These are phyloP conservation scores for Phylloscopus trochilus DNA, from an alignment of 2,113 vertebrate genomes.

Conservation along the genomic window DNA sequence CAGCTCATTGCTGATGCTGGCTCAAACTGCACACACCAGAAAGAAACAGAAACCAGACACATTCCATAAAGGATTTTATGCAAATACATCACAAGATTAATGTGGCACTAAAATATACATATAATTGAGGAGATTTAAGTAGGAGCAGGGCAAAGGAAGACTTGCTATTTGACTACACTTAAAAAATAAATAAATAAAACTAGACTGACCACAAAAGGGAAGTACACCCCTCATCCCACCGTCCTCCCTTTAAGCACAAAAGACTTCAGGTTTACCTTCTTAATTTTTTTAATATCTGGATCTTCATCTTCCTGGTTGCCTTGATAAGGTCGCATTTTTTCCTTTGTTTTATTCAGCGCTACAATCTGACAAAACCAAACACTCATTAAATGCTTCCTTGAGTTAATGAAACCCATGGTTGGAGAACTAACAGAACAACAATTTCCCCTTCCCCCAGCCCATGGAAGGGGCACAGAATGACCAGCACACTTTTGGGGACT, in stretches of 20 bases:
- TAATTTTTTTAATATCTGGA: conserved; percentile 99
- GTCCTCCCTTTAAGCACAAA: background rate
- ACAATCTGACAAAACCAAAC: conserved; percentile 82
- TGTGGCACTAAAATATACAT: background rate
- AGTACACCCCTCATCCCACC: background rate
- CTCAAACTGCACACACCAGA: background rate
- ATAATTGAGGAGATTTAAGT: background rate
- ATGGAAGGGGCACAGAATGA: background rate
- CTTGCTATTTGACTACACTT: background rate
- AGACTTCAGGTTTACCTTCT: conserved; percentile 82
- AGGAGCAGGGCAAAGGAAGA: background rate
- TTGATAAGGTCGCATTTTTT: conserved; percentile 95
- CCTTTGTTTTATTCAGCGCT: conserved; percentile 98
- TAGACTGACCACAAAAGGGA: background rate
- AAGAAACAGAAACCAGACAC: background rate
- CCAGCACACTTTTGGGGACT: background rate
- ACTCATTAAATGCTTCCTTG: background rate
- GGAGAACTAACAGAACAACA: background rate
- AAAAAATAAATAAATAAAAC: background rate
- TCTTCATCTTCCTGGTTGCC: conserved; percentile 90
- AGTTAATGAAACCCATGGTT: background rate
- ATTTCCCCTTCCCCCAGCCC: background rate
- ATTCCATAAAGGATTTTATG: background rate
- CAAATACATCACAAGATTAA: background rate
- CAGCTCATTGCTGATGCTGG: background rate